Percentiles rank a stretch among this genome's conserved stretches.
phyloP scores from a whole-genome alignment of 2,888 invertebrate genomes.

The Zhuqinia jingwanae region DNA sequence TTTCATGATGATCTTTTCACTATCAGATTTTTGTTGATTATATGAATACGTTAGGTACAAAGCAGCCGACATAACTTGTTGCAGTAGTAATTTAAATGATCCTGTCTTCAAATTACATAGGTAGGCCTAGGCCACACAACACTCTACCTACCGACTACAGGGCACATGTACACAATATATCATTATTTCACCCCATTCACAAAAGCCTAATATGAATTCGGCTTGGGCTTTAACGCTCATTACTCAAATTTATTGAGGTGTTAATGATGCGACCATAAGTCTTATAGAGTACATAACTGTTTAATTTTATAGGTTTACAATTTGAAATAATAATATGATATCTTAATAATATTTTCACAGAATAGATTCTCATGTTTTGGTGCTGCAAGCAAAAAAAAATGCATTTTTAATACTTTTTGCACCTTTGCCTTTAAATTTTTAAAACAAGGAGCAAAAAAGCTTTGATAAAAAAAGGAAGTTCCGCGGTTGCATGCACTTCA shows the following conservation, averaged over 20 bases:
- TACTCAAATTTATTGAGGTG: conserved; percentile 60
- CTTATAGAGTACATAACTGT: conserved; percentile 62
- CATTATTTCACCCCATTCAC: background rate
- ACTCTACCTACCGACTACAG: background rate
- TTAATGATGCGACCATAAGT: conserved; percentile 63
- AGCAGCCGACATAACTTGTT: conserved; percentile 15
- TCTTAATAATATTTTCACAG: conserved; percentile 42
- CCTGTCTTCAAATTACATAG: background rate
- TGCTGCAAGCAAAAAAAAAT: conserved; percentile 10
- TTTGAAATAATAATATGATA: conserved; percentile 14
- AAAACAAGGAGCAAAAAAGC: conserved; percentile 31
- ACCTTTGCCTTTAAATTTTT: background rate
- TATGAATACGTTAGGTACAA: background rate
- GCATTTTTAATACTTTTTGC: conserved; percentile 21
- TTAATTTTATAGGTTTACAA: conserved; percentile 53
- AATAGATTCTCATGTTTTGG: conserved; percentile 16
- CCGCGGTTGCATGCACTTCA: conserved; percentile 47
- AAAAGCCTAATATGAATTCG: background rate
- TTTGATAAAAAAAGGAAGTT: conserved; percentile 50
- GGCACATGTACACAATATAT: background rate
- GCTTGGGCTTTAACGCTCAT: conserved; percentile 20
- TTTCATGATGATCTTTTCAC: background rate
- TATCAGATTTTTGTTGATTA: conserved; percentile 9
- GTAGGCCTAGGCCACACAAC: background rate
- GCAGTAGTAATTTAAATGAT: background rate